A percentile compares a stretch with the other conserved stretches of the same genome.
Evolutionary conservation across 23 tunicate species (phyloP).

Genomic region (Halocynthia aurantium): DNA sequence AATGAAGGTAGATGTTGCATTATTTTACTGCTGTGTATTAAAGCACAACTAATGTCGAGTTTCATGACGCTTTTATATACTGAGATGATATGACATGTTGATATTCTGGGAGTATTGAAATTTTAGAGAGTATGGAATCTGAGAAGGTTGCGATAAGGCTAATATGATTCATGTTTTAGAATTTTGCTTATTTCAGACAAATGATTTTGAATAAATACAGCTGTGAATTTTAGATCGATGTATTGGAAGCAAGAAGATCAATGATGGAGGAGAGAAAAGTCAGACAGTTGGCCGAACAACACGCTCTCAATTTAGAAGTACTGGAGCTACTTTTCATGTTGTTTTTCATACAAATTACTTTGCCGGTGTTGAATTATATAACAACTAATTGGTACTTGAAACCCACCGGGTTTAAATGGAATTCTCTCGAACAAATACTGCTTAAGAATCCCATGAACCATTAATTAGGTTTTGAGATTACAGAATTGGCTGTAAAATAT

Average conservation of each 20-base stretch:
- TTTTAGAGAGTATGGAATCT: not conserved
- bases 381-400: too few species aligned
- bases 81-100: not conserved
- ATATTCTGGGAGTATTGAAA: not conserved
- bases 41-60: too few species aligned
- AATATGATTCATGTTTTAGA: too few species aligned
- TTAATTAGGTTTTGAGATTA: not conserved
- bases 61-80: too few species aligned
- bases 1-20: too few species aligned
- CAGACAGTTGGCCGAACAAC: slow-evolving; percentile 12
- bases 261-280: slow-evolving; percentile 12
- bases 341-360: too few species aligned
- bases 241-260: slow-evolving; percentile 4
- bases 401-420: not conserved
- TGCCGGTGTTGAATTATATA: too few species aligned
- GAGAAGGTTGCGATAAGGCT: not conserved
- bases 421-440: not conserved
- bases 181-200: too few species aligned
- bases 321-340: not conserved
- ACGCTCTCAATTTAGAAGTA: slow-evolving; percentile 18
- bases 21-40: too few species aligned
- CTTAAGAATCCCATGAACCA: not conserved
- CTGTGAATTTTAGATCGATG: slow-evolving; percentile 1
- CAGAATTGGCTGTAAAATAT: not conserved
- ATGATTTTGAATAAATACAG: too few species aligned